These are phyloP conservation scores for Protophormia terraenovae DNA, from an alignment of 2,888 invertebrate genomes.

Conservation along the genomic window DNA sequence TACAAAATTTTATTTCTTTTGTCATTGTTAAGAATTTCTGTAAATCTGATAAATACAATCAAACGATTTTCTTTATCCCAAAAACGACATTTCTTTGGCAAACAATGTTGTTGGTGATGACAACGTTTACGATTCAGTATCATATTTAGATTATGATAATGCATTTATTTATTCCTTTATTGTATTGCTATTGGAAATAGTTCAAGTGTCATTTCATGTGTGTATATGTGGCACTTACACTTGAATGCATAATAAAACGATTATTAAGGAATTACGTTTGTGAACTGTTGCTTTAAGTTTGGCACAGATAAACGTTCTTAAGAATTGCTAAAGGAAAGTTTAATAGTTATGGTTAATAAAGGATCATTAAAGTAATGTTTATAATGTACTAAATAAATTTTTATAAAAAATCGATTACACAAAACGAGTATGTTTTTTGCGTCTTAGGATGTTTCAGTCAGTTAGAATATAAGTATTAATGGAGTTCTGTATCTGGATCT, in stretches of 20 bases:
- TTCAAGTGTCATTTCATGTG: slow-evolving; percentile 44
- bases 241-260: slow-evolving; percentile 66
- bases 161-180: slow-evolving; percentile 43
- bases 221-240: slow-evolving; percentile 56
- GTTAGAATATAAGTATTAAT: no score
- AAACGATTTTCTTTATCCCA: slow-evolving; percentile 38
- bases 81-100: slow-evolving; percentile 58
- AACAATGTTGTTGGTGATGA: slow-evolving; percentile 45
- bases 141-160: slow-evolving; percentile 62
- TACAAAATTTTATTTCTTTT: background rate
- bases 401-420: no score
- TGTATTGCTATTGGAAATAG: slow-evolving; percentile 57
- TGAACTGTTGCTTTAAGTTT: slow-evolving; percentile 42
- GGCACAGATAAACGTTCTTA: background rate
- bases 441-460: no score
- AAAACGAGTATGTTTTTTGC: no score
- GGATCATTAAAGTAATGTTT: slow-evolving; percentile 15
- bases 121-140: slow-evolving; percentile 27
- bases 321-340: slow-evolving; percentile 19
- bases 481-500: no score
- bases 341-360: slow-evolving; percentile 40
- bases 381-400: background rate
- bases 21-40: slow-evolving; percentile 15
- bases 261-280: slow-evolving; percentile 55
- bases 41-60: slow-evolving; percentile 59